Evolutionary conservation across 23 tunicate genomes (phyloP).

Genomic region (Trididemnum nubilum): DNA sequence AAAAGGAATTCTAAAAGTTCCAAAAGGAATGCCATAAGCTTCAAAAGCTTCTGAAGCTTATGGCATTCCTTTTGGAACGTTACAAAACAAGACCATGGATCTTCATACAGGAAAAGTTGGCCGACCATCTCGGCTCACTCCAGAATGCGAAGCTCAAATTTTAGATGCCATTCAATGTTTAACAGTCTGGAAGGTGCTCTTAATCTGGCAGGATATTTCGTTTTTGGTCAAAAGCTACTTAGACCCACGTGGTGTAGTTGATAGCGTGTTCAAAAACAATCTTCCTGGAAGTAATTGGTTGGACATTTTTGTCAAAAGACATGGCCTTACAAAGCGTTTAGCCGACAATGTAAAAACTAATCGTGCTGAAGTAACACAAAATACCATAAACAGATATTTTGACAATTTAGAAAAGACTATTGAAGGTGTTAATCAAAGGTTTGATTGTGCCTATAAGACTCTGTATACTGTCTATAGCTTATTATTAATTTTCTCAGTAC

Average conservation of each 20-base stretch:
- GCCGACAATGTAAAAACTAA: conserved; percentile 14
- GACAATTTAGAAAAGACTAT: too few relatives aligned
- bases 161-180: not conserved
- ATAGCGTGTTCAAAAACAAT: not conserved
- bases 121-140: not conserved
- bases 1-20: not conserved
- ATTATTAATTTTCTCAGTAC: too few relatives aligned
- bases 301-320: not conserved
- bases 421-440: too few relatives aligned
- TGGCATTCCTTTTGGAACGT: conserved; percentile 22
- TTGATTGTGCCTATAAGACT: too few relatives aligned
- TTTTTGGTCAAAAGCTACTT: not conserved
- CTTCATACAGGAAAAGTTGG: conserved; percentile 4
- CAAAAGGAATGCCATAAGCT: not conserved
- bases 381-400: conserved; percentile 16
- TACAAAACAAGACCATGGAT: not conserved
- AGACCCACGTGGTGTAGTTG: not conserved
- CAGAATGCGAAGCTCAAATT: conserved; percentile 2
- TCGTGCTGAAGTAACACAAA: not conserved
- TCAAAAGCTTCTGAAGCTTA: not conserved
- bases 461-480: too few relatives aligned
- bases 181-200: conserved; percentile 13
- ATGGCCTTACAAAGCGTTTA: not conserved
- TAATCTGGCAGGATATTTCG: not conserved
- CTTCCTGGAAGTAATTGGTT: conserved; percentile 15